Base-by-base conservation (phyloP, 1,140 invertebrate genomes). In the Drosophila serrata region DNA sequence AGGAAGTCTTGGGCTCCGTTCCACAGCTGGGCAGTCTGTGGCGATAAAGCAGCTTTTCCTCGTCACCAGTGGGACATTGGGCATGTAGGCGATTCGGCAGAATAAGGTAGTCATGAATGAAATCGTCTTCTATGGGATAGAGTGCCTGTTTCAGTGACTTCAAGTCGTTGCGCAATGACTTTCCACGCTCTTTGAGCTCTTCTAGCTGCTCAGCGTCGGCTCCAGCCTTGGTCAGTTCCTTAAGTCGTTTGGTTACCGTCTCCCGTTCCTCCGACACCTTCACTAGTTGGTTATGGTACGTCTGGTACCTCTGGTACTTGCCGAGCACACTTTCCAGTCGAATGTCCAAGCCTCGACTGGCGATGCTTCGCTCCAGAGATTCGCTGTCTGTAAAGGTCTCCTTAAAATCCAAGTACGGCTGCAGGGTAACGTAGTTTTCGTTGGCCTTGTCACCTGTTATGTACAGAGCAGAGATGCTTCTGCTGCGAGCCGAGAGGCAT, bases 61-160 rank as follows among this genome's bases (percentile, higher is more conserved):
- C 56, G 17, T 73, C 59, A 0, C 86, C 56, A 8, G 48, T 13
- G 0, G 95, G 95, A 19, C 95, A 96, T 31, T 92, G 93, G 0
- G 82, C 49, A 90, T 96, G 94, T 42, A 96, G 70, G 17, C 91
- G 57, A 90, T 96, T 96, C 1, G 96, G 96, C 24, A 96, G 73
- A 69, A 93, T 92, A 40, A 96, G 87, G 65, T 94, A 92, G 67
- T 92, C 82, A 6, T 94, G 81, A 4, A 95, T 87, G 3, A 95
- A 92, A 40, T 92, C 91, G 68, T 95, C 94, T 72, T 96, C 95
- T 13, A 96, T 74, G 13, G 93, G 93, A 93, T 94, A 95, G 1
- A 94, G 68, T 46, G 79, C 75, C 33, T 94, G 86, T 68, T 93
- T 94, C 1, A 95, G 73, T 11, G 51, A 75, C 79, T 94, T 95